Conservation (phyloP, 2,113 vertebrate genomes). For the Platycercus adscitus region DNA sequence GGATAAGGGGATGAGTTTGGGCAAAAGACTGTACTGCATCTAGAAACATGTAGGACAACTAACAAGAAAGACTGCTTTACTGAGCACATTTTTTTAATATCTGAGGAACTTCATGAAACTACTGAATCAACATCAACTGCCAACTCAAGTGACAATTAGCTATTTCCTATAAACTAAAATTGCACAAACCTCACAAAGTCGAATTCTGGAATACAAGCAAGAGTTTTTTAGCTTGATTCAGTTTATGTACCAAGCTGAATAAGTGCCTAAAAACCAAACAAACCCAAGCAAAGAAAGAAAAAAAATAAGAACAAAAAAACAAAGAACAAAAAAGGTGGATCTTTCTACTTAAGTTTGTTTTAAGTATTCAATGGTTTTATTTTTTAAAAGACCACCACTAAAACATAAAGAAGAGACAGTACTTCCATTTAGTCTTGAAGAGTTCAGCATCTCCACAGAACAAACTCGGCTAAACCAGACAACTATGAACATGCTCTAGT, state of each 20-base stretch:
- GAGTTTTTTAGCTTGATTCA: not conserved
- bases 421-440: not conserved
- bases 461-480: not conserved
- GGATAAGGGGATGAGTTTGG: not conserved
- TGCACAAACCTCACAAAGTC: not conserved
- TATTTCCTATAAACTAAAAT: not conserved
- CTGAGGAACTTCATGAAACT: not conserved
- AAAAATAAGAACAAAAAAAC: too few relatives aligned
- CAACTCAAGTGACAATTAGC: not conserved
- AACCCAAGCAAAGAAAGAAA: not conserved
- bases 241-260: not conserved
- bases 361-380: not conserved
- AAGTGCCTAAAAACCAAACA: not conserved
- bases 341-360: not conserved
- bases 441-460: not conserved
- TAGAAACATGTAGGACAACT: not conserved
- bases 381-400: not conserved
- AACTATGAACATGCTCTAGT: not conserved
- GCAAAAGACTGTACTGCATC: not conserved
- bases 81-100: not conserved
- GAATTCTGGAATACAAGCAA: not conserved
- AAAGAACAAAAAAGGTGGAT: not conserved
- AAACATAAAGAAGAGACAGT: not conserved
- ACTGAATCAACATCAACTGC: not conserved
- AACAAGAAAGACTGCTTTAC: not conserved